Conservation (phyloP, 2,888 invertebrate species). For the Shargacucullia verbasci region DNA sequence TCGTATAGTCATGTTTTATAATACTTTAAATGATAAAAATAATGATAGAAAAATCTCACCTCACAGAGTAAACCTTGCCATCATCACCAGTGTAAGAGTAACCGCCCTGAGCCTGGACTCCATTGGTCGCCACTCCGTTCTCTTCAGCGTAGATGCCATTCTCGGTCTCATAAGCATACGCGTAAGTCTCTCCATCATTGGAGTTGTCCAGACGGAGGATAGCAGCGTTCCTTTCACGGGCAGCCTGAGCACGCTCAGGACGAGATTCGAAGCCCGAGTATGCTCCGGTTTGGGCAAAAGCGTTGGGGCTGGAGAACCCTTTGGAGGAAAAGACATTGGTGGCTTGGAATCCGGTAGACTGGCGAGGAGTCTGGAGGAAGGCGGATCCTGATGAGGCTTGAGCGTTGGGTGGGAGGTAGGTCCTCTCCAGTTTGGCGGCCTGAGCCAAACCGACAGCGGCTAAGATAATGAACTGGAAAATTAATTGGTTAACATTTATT, state of each 20-base stretch:
- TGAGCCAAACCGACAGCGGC: slow-evolving; percentile 68
- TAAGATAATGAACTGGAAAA: slow-evolving; percentile 74
- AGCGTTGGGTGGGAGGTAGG: slow-evolving; percentile 77
- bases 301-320: slow-evolving; percentile 23
- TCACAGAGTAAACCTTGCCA: slow-evolving; percentile 80
- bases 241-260: slow-evolving; percentile 76
- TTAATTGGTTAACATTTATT: not conserved
- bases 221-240: slow-evolving; percentile 79
- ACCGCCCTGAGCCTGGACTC: slow-evolving; percentile 82
- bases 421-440: slow-evolving; percentile 77
- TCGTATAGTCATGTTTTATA: too few species aligned
- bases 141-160: slow-evolving; percentile 83
- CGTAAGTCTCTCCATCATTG: slow-evolving; percentile 79
- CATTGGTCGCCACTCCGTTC: slow-evolving; percentile 80
- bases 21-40: too few species aligned
- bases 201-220: slow-evolving; percentile 78
- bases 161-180: slow-evolving; percentile 81
- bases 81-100: slow-evolving; percentile 85
- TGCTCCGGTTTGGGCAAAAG: slow-evolving; percentile 15
- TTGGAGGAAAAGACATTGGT: slow-evolving; percentile 34
- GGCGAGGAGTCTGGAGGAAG: slow-evolving; percentile 50
- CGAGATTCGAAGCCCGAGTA: slow-evolving; percentile 54
- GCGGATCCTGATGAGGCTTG: slow-evolving; percentile 49
- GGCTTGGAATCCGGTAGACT: slow-evolving; percentile 32
- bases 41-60: slow-evolving; percentile 61